Conservation (phyloP, 2,797 vertebrate genomes). For the Varecia variegata region DNA sequence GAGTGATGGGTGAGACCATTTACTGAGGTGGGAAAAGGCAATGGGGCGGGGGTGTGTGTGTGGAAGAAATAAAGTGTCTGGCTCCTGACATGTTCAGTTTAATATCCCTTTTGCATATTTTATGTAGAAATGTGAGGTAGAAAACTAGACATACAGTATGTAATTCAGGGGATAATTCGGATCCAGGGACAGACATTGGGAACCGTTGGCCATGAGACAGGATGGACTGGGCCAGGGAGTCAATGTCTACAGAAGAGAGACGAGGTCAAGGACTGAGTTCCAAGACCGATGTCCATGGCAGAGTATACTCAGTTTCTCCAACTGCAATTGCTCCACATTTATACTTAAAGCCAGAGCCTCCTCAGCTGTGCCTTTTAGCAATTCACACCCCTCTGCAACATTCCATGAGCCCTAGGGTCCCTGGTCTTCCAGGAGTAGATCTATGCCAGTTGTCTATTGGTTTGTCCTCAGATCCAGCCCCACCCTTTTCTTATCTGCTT, state of each 20-base stretch:
- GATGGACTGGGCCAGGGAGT: neutral
- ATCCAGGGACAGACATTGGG: neutral
- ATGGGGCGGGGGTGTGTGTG: fast-evolving
- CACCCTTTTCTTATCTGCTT: neutral
- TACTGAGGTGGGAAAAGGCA: neutral
- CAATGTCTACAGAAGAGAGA: neutral
- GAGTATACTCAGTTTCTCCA: neutral
- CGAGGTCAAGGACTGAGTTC: neutral
- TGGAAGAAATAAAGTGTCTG: neutral
- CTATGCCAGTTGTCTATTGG: neutral
- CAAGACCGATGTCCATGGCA: neutral
- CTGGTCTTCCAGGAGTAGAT: neutral
- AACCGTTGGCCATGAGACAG: neutral
- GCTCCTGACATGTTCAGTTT: neutral
- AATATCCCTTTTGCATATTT: neutral
- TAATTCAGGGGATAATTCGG: neutral
- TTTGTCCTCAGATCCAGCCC: neutral
- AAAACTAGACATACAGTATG: neutral
- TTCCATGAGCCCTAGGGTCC: neutral
- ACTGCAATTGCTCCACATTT: neutral
- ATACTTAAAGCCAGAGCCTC: neutral
- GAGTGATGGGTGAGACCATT: neutral
- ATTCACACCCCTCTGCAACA: neutral
- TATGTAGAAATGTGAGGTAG: neutral
- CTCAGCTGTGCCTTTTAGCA: neutral